A percentile compares a stretch with the other conserved stretches of the same genome.
phyloP scores from a whole-genome alignment of 2,888 invertebrate genomes.

The Macrophya annulata region DNA sequence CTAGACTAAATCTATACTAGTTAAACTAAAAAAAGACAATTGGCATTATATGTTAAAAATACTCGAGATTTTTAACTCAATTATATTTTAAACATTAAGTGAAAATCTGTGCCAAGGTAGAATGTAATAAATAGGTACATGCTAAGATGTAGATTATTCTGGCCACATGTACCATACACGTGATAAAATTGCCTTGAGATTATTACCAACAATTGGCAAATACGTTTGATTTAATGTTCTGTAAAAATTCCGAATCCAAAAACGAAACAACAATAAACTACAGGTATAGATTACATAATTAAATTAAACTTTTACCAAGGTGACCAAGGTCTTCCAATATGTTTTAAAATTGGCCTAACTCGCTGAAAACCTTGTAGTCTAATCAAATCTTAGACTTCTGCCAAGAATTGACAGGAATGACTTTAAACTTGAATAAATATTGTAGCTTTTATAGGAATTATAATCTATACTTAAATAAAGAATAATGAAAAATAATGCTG shows the following conservation, averaged over 20 bases:
- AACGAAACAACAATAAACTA: neutral
- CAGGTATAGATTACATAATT: neutral
- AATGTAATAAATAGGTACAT: constrained; percentile 28
- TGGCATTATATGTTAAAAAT: neutral
- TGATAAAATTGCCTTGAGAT: constrained; percentile 35
- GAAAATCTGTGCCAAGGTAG: constrained; percentile 52
- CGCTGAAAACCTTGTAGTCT: neutral
- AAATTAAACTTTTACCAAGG: neutral
- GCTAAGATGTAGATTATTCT: constrained; percentile 11
- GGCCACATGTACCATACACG: neutral
- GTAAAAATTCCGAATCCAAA: neutral
- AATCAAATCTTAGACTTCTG: neutral
- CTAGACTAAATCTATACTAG: neutral
- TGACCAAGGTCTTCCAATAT: constrained; percentile 6
- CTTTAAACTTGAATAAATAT: constrained; percentile 25
- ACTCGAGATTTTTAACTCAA: neutral
- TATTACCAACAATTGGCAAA: constrained; percentile 25
- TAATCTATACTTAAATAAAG: constrained; percentile 34
- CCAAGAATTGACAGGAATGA: constrained; percentile 33
- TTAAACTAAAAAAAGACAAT: constrained; percentile 9
- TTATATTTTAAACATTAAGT: constrained; percentile 35
- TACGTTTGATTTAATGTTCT: neutral
- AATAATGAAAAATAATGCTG: constrained; percentile 27
- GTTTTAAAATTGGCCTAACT: constrained; percentile 12
- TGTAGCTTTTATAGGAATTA: neutral